Conservation (phyloP, 2,888 invertebrate species). For the Phengaris arion region DNA sequence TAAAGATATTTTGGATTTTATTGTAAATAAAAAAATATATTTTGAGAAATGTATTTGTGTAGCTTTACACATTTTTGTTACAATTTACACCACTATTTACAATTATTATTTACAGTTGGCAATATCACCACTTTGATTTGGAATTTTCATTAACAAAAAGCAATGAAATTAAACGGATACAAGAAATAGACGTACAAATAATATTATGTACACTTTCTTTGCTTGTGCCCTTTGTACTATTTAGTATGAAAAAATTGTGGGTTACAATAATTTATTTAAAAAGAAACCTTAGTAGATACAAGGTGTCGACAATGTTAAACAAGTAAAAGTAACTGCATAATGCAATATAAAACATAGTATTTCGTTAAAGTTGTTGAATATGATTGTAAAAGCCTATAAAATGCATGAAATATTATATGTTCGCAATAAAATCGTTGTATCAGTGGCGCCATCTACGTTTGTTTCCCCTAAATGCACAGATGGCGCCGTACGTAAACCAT, state of each 20-base stretch:
- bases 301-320: neutral
- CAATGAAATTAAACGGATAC: too few relatives aligned
- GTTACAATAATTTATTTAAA: too few relatives aligned
- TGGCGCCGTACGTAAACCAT: neutral
- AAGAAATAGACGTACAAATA: too few relatives aligned
- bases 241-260: too few relatives aligned
- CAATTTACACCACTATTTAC: constrained; percentile 36
- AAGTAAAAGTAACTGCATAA: neutral
- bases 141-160: too few relatives aligned
- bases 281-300: too few relatives aligned
- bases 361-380: neutral
- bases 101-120: constrained; percentile 39
- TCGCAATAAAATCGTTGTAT: neutral
- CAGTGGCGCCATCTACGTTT: neutral
- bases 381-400: neutral
- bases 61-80: neutral
- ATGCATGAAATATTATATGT: neutral
- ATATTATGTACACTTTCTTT: too few relatives aligned
- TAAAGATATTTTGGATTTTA: too few relatives aligned
- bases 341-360: neutral
- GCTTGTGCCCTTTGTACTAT: too few relatives aligned
- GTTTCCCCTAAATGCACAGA: neutral
- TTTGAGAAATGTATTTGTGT: constrained; percentile 1
- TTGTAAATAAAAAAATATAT: neutral
- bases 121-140: constrained; percentile 25